phyloP scores from a whole-genome alignment of 1,140 invertebrate genomes.

The Zaprionus nigranus region DNA sequence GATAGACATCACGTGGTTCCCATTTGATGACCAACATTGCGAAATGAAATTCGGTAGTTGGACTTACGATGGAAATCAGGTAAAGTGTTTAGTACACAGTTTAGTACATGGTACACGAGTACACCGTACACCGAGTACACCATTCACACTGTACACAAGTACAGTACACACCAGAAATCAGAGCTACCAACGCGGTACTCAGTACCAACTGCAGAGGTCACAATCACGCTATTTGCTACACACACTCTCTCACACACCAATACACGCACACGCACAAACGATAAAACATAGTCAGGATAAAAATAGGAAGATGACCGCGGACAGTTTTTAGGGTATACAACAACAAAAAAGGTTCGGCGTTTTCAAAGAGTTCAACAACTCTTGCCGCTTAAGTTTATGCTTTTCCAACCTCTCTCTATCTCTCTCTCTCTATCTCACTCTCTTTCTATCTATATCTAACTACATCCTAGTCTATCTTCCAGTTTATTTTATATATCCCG shows the following conservation, averaged over 20 bases:
- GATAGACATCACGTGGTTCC: constrained; percentile 99
- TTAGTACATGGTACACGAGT: constrained; percentile 36
- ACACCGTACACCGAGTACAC: constrained; percentile 11
- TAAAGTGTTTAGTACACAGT: constrained; percentile 85
- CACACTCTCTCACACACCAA: constrained; percentile 17
- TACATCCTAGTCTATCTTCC: constrained; percentile 47
- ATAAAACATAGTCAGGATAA: constrained; percentile 19
- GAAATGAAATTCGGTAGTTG: constrained; percentile 98
- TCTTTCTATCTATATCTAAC: constrained; percentile 38
- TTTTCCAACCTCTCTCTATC: constrained; percentile 53
- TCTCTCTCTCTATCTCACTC: constrained; percentile 35
- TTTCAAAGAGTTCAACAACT: constrained; percentile 8
- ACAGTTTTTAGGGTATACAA: constrained; percentile 8
- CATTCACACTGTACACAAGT: constrained; percentile 18
- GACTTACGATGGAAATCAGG: constrained; percentile 97
- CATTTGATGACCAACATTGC: constrained; percentile 99
- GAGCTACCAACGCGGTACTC: neutral
- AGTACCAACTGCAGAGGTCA: constrained; percentile 16
- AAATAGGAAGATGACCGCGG: constrained; percentile 13
- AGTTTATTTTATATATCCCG: constrained; percentile 57
- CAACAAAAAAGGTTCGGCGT: constrained; percentile 25
- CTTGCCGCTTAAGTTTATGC: constrained; percentile 53
- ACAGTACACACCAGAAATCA: neutral
- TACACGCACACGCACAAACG: constrained; percentile 53
- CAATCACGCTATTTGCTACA: constrained; percentile 43